phyloP scores from a whole-genome alignment of 2,888 invertebrate species.

The Meliscaeva auricollis region DNA sequence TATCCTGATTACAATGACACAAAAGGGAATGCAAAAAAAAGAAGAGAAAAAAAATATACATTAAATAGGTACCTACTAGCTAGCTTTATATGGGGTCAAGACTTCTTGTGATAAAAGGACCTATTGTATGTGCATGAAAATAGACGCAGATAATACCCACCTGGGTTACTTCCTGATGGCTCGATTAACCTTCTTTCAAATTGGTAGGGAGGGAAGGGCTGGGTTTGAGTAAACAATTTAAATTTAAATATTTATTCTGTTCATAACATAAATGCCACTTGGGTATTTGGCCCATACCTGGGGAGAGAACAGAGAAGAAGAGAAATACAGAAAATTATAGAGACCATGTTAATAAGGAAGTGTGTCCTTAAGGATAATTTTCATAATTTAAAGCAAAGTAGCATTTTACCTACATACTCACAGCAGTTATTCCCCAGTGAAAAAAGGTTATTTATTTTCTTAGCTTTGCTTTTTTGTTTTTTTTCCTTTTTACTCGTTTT shows the following conservation, averaged over 20 bases:
- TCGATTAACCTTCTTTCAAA: constrained; percentile 11
- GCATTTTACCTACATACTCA: neutral
- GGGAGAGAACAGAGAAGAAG: neutral
- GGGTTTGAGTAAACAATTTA: constrained; percentile 45
- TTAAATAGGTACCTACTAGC: constrained; percentile 16
- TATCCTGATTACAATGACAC: constrained; percentile 38
- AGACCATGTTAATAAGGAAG: neutral
- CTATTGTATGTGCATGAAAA: constrained; percentile 43
- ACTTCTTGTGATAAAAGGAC: constrained; percentile 28
- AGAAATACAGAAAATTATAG: too few species aligned
- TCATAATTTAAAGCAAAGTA: neutral
- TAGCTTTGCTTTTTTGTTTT: constrained; percentile 6
- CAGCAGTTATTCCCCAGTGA: neutral
- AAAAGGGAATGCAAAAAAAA: constrained; percentile 11
- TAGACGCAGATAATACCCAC: constrained; percentile 15
- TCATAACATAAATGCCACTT: constrained; percentile 27
- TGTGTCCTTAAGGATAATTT: constrained; percentile 7
- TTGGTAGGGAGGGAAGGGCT: neutral
- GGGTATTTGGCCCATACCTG: neutral
- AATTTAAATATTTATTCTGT: constrained; percentile 48
- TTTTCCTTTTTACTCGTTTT: too few species aligned
- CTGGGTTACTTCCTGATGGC: constrained; percentile 25
- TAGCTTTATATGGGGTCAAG: constrained; percentile 40
- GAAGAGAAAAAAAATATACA: constrained; percentile 7
- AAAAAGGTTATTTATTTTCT: constrained; percentile 2